Conservation (phyloP, 2,797 vertebrate species). For the Rhinoraja longicauda region DNA sequence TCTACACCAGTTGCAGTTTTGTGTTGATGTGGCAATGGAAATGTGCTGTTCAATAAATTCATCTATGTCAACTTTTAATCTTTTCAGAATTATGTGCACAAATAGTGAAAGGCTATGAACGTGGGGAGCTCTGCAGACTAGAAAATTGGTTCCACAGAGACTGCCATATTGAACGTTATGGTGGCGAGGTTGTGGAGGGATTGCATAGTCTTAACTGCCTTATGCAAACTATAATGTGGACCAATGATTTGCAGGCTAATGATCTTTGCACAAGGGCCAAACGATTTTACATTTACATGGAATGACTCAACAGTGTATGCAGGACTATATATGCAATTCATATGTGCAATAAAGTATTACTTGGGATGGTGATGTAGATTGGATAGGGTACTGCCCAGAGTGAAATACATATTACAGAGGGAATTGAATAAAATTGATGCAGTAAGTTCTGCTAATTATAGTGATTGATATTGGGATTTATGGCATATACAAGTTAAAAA, state of each 20-base stretch:
- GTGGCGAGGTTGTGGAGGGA: not conserved
- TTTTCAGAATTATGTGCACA: not conserved
- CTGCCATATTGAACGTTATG: not conserved
- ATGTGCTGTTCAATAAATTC: not conserved
- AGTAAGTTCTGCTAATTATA: not conserved
- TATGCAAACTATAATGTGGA: not conserved
- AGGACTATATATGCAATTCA: not conserved
- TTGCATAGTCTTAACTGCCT: not conserved
- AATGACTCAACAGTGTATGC: not conserved
- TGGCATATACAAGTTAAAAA: not conserved
- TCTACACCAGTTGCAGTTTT: not conserved
- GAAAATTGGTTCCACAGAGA: not conserved
- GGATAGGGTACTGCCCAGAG: not conserved
- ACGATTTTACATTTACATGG: not conserved
- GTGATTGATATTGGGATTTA: not conserved
- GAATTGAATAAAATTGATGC: not conserved
- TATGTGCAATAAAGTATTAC: too few relatives aligned
- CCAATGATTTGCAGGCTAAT: not conserved
- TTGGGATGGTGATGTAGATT: not conserved
- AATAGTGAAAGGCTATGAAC: not conserved
- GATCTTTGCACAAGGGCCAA: too few relatives aligned
- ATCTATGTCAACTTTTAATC: slow-evolving; percentile 6
- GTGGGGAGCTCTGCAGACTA: not conserved
- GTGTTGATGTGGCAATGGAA: not conserved
- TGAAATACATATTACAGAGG: not conserved